Percentiles rank a stretch among this genome's conserved stretches.
Conservation (phyloP, 2,113 vertebrate genomes). For the Megaptera novaeangliae region DNA sequence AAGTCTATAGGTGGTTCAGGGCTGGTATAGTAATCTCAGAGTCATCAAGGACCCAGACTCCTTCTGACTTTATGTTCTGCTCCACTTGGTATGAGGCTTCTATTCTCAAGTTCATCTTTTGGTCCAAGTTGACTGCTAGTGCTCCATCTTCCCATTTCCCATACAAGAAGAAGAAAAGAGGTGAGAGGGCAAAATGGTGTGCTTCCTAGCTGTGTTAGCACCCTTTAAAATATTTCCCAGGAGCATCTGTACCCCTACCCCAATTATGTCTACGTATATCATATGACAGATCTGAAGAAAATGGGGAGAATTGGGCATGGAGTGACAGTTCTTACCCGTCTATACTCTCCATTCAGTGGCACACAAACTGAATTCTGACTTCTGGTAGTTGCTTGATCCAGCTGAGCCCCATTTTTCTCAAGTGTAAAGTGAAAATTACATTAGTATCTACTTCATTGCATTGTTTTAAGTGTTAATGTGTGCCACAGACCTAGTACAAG, state of each 20-base stretch:
- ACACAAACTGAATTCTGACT: background rate
- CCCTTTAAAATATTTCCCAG: background rate
- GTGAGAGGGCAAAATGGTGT: background rate
- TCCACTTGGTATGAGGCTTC: background rate
- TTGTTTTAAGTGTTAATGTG: background rate
- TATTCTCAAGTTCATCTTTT: background rate
- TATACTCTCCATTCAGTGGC: background rate
- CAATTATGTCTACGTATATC: background rate
- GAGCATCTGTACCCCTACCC: background rate
- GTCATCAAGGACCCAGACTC: background rate
- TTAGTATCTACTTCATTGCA: background rate
- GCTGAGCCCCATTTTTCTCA: background rate
- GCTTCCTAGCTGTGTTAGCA: background rate
- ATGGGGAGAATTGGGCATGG: background rate
- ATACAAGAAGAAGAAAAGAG: background rate
- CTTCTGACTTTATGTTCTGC: background rate
- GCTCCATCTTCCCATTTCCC: background rate
- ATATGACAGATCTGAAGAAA: background rate
- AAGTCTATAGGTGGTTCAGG: background rate
- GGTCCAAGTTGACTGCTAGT: background rate
- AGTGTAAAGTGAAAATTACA: background rate
- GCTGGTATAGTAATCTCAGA: background rate
- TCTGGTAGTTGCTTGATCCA: background rate
- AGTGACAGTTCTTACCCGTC: background rate
- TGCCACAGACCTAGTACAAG: background rate